Conservation (phyloP, 2,113 vertebrate genomes). For the Numida meleagris region DNA sequence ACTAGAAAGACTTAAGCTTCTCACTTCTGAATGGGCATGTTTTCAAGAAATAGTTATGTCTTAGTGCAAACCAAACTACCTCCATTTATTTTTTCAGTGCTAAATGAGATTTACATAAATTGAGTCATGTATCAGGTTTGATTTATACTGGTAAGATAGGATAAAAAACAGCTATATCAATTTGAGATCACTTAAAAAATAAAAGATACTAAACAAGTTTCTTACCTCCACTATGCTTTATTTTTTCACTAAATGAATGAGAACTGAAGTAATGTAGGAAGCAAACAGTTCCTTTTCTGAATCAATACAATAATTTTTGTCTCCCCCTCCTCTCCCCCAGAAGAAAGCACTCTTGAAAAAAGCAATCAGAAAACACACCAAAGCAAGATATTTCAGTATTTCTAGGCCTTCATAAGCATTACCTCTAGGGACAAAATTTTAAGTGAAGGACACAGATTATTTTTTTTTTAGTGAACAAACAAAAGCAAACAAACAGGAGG, state of each 20-base stretch:
- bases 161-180: not conserved
- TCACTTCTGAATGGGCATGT: not conserved
- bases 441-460: not conserved
- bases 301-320: not conserved
- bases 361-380: not conserved
- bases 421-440: not conserved
- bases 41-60: not conserved
- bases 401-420: not conserved
- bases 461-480: not conserved
- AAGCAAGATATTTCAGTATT: not conserved
- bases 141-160: not conserved
- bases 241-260: slow-evolving; percentile 17
- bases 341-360: not conserved
- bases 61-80: not conserved
- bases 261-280: not conserved
- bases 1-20: not conserved
- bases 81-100: not conserved
- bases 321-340: not conserved
- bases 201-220: not conserved
- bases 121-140: not conserved
- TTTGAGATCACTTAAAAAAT: not conserved
- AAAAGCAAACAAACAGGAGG: not conserved
- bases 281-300: not conserved
- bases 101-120: not conserved
- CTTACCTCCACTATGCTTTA: not conserved